Evolutionary conservation across 2,113 vertebrate species (phyloP), one percentile per base, ranked within the genome.

Genomic region (Pelmatolapia mariae): DNA sequence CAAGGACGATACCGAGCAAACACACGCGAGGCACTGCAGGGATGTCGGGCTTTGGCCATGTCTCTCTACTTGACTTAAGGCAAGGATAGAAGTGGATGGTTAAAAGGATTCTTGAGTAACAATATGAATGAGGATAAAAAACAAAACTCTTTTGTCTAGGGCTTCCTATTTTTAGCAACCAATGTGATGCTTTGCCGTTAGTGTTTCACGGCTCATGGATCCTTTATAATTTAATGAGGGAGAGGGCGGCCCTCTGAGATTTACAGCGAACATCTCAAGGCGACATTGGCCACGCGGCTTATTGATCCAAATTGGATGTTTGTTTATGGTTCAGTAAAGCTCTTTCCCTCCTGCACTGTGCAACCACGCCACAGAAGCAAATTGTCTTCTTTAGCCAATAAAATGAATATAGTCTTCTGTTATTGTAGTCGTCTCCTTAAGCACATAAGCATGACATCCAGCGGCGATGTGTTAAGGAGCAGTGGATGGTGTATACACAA

Each of bases 191-290:
- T 90, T 92, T 61, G 47, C 87, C n/a, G 38, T 91, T 89, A 87
- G 91, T 90, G 94, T 95, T 96, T 96, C 95, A 96, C 82, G 89
- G 93, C 93, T 95, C 92, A 93, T 84, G 83, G 95, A 95, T 92
- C 92, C 93, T 96, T 95, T 94, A 96, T 96, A 94, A 96, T 96
- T 96, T 96, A 96, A 97, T 95, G 95, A 96, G 93, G 89, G 81
- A 92, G 89, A 90, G 86, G 92, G 89, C 68, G 57, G 90, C 84
- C 93, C 87, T 89, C 59, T 9, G 91, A 95, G 95, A 96, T 96
- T 96, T 94, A 95, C 92, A 91, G 90, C 7, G 50, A 87, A 83
- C 78, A 81, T 94, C 89, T 94, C 68, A 86, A 91, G 92, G 91
- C 91, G 7, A 89, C 89, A 52, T 61, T 89, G 92, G 90, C 87